Evolutionary conservation across 2,113 vertebrate genomes (phyloP).

Genomic region (Callorhinus ursinus): DNA sequence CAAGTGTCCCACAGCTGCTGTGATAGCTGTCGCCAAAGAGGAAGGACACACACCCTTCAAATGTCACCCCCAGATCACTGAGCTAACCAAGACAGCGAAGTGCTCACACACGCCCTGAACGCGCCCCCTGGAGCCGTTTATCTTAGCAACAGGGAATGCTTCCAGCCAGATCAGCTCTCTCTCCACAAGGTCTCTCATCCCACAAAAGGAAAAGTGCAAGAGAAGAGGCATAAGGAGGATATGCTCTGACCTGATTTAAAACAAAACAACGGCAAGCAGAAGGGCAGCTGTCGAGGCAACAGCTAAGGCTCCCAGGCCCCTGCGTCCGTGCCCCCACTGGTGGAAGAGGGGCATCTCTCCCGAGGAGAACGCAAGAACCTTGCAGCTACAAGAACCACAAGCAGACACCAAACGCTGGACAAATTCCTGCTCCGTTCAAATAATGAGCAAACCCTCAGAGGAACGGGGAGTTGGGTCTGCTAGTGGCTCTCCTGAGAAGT

Average conservation of each 20-base stretch:
- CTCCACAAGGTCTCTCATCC: background rate
- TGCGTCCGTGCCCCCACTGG: background rate
- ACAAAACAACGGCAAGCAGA: background rate
- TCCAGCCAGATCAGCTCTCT: background rate
- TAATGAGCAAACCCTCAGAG: rapidly evolving
- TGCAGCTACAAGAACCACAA: background rate
- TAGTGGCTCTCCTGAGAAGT: background rate
- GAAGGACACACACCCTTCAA: background rate
- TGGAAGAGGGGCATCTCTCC: background rate
- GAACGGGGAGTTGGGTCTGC: background rate
- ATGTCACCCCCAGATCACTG: too few relatives aligned
- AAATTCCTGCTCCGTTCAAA: background rate
- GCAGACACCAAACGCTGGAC: background rate
- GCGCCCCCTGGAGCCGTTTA: background rate
- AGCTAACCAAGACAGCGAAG: background rate
- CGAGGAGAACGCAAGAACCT: background rate
- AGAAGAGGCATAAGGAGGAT: background rate
- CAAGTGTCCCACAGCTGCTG: background rate
- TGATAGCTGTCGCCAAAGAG: background rate
- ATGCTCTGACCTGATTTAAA: background rate
- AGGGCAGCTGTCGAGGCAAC: background rate
- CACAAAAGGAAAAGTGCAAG: background rate
- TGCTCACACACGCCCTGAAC: background rate
- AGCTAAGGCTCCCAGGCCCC: background rate
- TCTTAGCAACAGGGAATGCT: background rate